Base-by-base conservation (phyloP, 2,797 vertebrate genomes). In the Nannoperca australis region DNA sequence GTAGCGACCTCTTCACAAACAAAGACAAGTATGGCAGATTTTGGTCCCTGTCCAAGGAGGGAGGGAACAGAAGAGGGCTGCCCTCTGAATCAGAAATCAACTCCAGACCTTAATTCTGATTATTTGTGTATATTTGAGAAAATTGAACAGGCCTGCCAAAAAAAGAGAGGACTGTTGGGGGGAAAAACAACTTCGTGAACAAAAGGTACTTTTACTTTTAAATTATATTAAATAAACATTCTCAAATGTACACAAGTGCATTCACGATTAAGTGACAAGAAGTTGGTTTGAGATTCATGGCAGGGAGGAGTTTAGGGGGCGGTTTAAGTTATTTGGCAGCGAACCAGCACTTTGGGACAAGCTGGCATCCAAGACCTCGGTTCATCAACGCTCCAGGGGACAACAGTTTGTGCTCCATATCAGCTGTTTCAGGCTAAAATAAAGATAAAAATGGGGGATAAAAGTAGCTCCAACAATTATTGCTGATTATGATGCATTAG, bases 1-100 rank as follows among this genome's bases (percentile, higher is more conserved):
- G 88, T 94, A 95, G 89, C 87, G 78, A 83, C 89, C 89, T 96
- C 96, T 95, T 97, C 91, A 93, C 90, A 92, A 85, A 90, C 86
- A 88, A 89, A 93, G 77, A 93, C 83, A 92, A 85, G 73, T 91
- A 94, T 93, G 92, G 93, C 93, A 94, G 90, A 93, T 93, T 92
- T 94, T 95, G 95, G 95, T 95, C 94, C 95, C 91, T 83, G 83
- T 93, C 88, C 84, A 20, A 83, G 83, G 86, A 87, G 83, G 79
- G 78, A 85, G 85, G 87, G 74, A 81, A 78, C 18, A 73, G 78
- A 82, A 73, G 82, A 87, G 84, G 63, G 81, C 70, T 70, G 83
- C 87, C 85, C 74, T 63, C 68, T 54, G 88, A 89, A 89, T 87
- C 92, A 17, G 44, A 87, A 88, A 90, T 75, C 87, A 90, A 79